Conservation (phyloP, 2,113 vertebrate species). For the Ptilonorhynchus violaceus region DNA sequence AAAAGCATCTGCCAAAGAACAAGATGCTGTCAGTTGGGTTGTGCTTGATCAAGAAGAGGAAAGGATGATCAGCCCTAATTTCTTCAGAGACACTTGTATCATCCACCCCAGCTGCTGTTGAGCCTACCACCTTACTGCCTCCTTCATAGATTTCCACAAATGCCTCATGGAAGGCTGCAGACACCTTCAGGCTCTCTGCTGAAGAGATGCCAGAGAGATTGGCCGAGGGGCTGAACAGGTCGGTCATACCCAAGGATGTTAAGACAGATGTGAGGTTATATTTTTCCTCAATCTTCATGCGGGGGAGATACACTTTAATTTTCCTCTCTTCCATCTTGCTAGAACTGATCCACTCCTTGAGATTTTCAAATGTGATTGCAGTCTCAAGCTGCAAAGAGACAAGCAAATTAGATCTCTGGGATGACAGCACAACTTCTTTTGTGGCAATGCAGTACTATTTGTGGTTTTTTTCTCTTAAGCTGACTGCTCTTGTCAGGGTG, state of each 20-base stretch:
- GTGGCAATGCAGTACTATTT: not conserved
- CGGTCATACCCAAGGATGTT: not conserved
- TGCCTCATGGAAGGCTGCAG: constrained; percentile 61
- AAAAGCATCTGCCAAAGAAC: constrained; percentile 66
- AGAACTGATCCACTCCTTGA: constrained; percentile 23
- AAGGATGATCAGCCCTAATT: constrained; percentile 69
- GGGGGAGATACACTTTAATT: constrained; percentile 24
- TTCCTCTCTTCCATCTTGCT: not conserved
- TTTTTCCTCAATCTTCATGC: constrained; percentile 32
- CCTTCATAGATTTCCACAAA: constrained; percentile 69
- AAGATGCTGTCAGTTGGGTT: constrained; percentile 45
- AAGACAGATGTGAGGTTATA: constrained; percentile 43
- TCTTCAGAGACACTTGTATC: not conserved
- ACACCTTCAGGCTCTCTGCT: constrained; percentile 58
- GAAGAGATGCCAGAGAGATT: constrained; percentile 70
- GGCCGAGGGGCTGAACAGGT: constrained; percentile 39
- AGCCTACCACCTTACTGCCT: constrained; percentile 12
- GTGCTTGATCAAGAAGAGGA: constrained; percentile 29
- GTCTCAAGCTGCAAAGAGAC: constrained; percentile 21
- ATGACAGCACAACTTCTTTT: not conserved
- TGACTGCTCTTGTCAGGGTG: not conserved
- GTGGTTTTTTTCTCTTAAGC: not conserved
- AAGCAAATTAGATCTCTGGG: not conserved
- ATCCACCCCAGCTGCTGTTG: not conserved
- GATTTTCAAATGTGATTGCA: not conserved